Base-by-base conservation (phyloP, 2,113 vertebrate genomes). In the Sorex fumeus region DNA sequence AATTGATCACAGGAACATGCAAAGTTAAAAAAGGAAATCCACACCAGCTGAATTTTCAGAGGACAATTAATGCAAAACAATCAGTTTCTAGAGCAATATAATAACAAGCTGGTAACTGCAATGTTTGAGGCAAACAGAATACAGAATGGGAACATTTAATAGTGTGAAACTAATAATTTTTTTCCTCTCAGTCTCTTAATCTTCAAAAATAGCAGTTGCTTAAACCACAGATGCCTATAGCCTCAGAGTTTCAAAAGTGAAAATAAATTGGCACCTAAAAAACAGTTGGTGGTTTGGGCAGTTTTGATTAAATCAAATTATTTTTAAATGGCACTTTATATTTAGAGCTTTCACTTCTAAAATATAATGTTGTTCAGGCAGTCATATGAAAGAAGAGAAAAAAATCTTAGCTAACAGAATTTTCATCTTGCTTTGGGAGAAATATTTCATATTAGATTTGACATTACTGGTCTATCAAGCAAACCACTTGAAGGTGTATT, bases 191-290 rank as follows among this genome's bases (percentile, higher is more conserved):
- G 71, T 93, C 70, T 90, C 45, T 79, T 72, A 86, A 88, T 4
- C 53, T 93, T 79, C 88, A 50, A 91, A 86, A 96, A 91, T 91
- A 77, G 88, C 32, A 79, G 62, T 78, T 89, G 70, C 67, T 93
- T 70, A 85, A 85, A 76, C 3, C 9, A 60, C 30, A 87, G n/a
- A 80, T 0, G 8, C 25, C n/a, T 66, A 66, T 66, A 81, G 57
- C 40, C 28, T 89, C 45, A 47, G 86, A 83, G 21, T 83, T 93
- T 66, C 71, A 71, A 27, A 82, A 67, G 16, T 86, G 19, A 74
- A 94, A 93, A 92, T 71, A 91, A 71, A 76, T 86, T 89, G 81
- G 12, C 64, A 84, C 45, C 72, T 92, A 83, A 95, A 82, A 94
- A 67, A 34, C 4, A 47, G 11, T 57, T 74, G 45, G 62, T 89